These are phyloP conservation scores for Acipenser ruthenus DNA, from an alignment of 2,797 vertebrate genomes.

Conservation along the genomic window DNA sequence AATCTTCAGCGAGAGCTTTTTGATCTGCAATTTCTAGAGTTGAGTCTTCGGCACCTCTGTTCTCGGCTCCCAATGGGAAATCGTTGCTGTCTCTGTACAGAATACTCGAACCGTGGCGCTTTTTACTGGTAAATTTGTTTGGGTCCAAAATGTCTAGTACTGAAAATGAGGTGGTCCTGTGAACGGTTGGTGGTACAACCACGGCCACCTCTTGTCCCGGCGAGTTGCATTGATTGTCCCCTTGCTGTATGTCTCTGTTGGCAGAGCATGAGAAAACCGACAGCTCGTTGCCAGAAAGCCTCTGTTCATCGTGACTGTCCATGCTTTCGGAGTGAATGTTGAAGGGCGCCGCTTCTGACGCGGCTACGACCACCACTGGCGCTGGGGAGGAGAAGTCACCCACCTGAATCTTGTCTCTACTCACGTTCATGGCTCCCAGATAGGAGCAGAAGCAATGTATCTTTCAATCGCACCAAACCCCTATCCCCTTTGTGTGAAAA, in stretches of 20 bases:
- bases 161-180: constrained; percentile 92
- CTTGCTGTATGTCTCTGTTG: constrained; percentile 52
- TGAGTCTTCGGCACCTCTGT: constrained; percentile 48
- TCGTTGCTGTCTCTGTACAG: constrained; percentile 45
- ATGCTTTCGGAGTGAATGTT: constrained; percentile 50
- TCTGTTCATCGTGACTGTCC: constrained; percentile 68
- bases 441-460: constrained; percentile 14
- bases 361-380: constrained; percentile 35
- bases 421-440: constrained; percentile 59
- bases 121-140: constrained; percentile 92
- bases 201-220: constrained; percentile 65
- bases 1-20: constrained; percentile 57
- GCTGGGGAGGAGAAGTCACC: constrained; percentile 61
- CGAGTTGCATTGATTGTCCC: constrained; percentile 58
- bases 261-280: constrained; percentile 54
- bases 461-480: constrained; percentile 13
- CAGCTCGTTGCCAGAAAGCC: constrained; percentile 46
- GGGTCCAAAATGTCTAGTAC: constrained; percentile 96
- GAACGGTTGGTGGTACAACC: constrained; percentile 55
- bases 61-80: constrained; percentile 40
- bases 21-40: constrained; percentile 40
- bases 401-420: constrained; percentile 63
- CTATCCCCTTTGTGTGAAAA: constrained; percentile 20
- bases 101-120: constrained; percentile 45
- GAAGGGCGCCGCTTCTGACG: constrained; percentile 44